Base-by-base conservation (phyloP, 1,140 invertebrate species). In the Ips nitidus region DNA sequence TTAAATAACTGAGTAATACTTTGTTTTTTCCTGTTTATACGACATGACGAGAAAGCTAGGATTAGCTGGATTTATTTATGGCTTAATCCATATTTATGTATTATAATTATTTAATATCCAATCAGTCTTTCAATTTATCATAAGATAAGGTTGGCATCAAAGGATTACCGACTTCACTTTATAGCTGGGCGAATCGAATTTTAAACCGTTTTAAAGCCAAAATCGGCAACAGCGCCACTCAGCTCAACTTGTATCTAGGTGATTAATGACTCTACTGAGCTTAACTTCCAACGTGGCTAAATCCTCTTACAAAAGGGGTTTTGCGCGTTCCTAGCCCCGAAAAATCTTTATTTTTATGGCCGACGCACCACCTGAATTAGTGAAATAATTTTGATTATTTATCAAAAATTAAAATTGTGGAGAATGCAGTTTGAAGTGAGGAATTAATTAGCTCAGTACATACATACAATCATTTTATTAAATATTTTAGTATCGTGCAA, bases 271-370 rank as follows among this genome's bases (percentile, higher is more conserved):
- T 66, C 53, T 3, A 42, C 52, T 57, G 41, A 57, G 63, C 63
- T 66, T 66, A 66, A 66, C 63, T 66, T 66, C 53, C 63, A 66
- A 56, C 52, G 63, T 57, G 52, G 63, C 53, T 43, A 56, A 66
- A 66, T 56, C 63, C 63, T 66, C 63, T 66, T 66, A 66, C 63
- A 57, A 66, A 66, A 57, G 53, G 53, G 63, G 52, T 66, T 22
- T 57, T 56, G 39, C n/a, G 52, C 52, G 42, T 56, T 66, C 57
- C 41, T 57, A 6, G 41, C 43, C 2, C 45, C 37, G 22, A 52
- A 39, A 50, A 62, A 47, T 62, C 60, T 50, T 62, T 50, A 62
- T 62, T 62, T 62, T 62, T 50, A 50, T 47, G 60, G 3, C 60
- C 4, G 40, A 50, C 57, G n/a, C 4, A 39, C 41, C 57, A 59